Evolutionary conservation across 2,113 vertebrate genomes (phyloP), one percentile per base, ranked within the genome.

Genomic region (Heterotis niloticus): DNA sequence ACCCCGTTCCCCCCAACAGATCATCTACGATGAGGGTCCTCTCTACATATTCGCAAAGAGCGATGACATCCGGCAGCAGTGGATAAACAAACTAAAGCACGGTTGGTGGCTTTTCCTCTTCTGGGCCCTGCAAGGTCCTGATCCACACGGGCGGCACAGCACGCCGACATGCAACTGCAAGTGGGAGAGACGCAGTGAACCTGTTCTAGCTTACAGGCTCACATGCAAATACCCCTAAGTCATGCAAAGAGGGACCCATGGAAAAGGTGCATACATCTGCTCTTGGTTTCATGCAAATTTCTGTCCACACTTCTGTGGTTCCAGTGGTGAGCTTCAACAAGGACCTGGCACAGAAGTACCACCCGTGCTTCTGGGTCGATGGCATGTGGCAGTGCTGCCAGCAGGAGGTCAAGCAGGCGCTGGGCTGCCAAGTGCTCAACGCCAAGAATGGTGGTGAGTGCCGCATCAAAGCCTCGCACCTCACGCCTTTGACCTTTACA

Each of bases 341-440:
- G 7, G 96, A 97, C 82, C 87, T 98, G 85, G 91, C 94, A 26
- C 96, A 96, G 88, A 99, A 99, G 87, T 99, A 94, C 77, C 98
- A 99, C 78, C 98, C 98, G 5, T 95, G 95, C 85, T 98, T 98
- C 89, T 98, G 97, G 96, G 94, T 94, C 0, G 98, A 99, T 0
- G 98, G 98, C 23, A 88, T 94, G 83, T 99, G 98, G 92, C 92
- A 95, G 76, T 99, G 98, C 88, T 99, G 98, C 83, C 92, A 94
- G 66, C 98, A 99, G 88, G 96, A 95, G 68, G 96, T 96, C 66
- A 99, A 99, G 87, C 95, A 95, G 9, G 98, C 98, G 5, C 91
- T 98, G 94, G 98, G 98, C 29, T 99, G 98, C 88, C 91, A 92
- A 84, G 90, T 97, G 80, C 88, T 98, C 79, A 92, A 94, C 77